Evolutionary conservation across 2,888 invertebrate genomes (phyloP).

Genomic region (Pycnomerus fuliginosus): DNA sequence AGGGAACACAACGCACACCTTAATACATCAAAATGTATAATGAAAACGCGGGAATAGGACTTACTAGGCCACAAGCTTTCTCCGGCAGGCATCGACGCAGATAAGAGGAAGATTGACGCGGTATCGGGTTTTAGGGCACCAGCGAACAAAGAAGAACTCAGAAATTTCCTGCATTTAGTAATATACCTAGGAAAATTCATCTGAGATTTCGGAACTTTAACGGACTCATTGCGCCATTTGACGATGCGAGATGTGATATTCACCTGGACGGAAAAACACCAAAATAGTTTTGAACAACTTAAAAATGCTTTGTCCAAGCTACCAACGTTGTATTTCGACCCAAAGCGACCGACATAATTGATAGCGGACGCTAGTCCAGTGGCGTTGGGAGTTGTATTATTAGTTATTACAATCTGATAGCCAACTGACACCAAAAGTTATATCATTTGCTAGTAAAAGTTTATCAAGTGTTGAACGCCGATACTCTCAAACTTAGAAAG

Average conservation of each 20-base stretch:
- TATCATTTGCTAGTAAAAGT: conserved; percentile 1
- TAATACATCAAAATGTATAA: neutral
- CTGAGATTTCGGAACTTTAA: neutral
- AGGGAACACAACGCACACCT: neutral
- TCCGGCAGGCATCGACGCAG: neutral
- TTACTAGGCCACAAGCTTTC: conserved; percentile 1
- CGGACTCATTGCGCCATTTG: neutral
- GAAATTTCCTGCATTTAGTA: neutral
- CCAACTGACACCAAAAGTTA: neutral
- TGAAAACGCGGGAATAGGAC: neutral
- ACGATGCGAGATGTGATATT: neutral
- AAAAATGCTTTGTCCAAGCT: neutral
- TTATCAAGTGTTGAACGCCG: neutral
- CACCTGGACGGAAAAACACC: neutral
- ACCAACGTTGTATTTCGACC: neutral
- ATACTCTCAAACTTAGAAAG: neutral
- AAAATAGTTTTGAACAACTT: neutral
- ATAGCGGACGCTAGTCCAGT: neutral
- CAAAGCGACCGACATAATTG: neutral
- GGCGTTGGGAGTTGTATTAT: neutral
- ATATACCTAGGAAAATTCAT: conserved; percentile 1
- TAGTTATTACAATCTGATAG: neutral
- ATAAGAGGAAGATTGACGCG: neutral
- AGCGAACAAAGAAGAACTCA: neutral
- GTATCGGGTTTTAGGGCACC: neutral